These are phyloP conservation scores for Aegypius monachus DNA, from an alignment of 2,113 vertebrate genomes.

Conservation along the genomic window DNA sequence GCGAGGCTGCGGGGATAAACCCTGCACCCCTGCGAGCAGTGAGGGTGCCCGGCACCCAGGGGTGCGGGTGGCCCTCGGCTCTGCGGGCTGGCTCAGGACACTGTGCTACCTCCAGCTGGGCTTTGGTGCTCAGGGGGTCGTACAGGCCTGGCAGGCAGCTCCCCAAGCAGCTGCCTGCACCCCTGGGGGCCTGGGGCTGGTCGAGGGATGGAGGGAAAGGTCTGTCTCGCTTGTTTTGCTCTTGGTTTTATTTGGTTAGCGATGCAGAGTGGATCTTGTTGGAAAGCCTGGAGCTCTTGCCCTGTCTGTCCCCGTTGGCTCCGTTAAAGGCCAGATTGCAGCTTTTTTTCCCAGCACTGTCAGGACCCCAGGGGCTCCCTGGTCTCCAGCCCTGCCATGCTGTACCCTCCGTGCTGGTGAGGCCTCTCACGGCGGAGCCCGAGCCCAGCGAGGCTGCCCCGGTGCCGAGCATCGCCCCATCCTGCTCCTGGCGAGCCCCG, in stretches of 20 bases:
- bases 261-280: neutral
- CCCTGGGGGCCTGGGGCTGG: neutral
- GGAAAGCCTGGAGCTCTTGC: neutral
- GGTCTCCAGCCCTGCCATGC: neutral
- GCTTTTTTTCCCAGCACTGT: neutral
- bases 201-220: neutral
- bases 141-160: neutral
- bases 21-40: fast-evolving
- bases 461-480: neutral
- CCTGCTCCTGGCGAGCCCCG: neutral
- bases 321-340: neutral
- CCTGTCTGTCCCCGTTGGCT: neutral
- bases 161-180: neutral
- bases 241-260: neutral
- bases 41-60: neutral
- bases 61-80: neutral
- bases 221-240: neutral
- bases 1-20: neutral
- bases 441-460: neutral
- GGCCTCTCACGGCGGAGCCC: neutral
- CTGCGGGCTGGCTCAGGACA: neutral
- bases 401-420: neutral
- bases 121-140: neutral
- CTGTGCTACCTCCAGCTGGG: neutral
- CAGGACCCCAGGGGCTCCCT: neutral